phyloP scores from a whole-genome alignment of 2,797 vertebrate genomes.

The Chloroceryle amazona region DNA sequence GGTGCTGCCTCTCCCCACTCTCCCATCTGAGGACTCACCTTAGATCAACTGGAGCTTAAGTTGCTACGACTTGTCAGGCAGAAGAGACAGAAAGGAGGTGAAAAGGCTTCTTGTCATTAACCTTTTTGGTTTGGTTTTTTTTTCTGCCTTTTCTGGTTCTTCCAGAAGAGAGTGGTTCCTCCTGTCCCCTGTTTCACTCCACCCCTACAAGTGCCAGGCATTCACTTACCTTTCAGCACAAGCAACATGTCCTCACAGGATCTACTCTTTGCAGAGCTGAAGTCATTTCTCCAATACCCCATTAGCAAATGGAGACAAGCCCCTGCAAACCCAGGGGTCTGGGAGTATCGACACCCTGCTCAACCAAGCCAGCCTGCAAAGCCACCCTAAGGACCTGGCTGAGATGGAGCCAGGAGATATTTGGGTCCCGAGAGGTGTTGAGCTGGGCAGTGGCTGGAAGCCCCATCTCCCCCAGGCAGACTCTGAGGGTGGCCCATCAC shows the following conservation, averaged over 20 bases:
- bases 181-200: fast-evolving
- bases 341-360: background rate
- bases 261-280: background rate
- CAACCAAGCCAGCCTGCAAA: background rate
- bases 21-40: background rate
- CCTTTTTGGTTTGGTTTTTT: fast-evolving
- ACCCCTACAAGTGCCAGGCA: background rate
- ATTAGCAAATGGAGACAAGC: background rate
- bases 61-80: background rate
- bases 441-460: background rate
- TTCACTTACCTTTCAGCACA: background rate
- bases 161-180: background rate
- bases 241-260: fast-evolving
- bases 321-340: fast-evolving
- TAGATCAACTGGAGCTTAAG: background rate
- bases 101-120: background rate
- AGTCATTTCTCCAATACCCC: fast-evolving
- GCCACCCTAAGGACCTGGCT: background rate
- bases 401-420: background rate
- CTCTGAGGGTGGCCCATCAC: background rate
- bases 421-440: fast-evolving
- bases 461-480: background rate
- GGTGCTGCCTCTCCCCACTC: background rate
- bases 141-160: background rate
- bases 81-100: background rate